phyloP scores from a whole-genome alignment of 2,888 invertebrate species.

The Orthosia gracilis region DNA sequence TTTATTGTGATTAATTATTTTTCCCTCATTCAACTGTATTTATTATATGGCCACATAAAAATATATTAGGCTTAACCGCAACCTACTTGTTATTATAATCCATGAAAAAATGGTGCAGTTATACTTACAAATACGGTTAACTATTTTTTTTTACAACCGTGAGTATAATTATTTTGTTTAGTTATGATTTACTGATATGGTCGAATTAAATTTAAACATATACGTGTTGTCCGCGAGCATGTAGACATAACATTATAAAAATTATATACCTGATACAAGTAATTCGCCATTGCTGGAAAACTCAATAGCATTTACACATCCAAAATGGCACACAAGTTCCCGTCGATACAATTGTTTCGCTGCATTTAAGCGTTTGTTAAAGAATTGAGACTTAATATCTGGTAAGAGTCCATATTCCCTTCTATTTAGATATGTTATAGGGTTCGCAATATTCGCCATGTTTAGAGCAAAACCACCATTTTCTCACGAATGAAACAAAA shows the following conservation, averaged over 20 bases:
- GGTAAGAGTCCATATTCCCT: slow-evolving; percentile 92
- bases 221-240: not conserved
- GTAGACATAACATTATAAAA: slow-evolving; percentile 35
- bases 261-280: slow-evolving; percentile 95
- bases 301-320: slow-evolving; percentile 99
- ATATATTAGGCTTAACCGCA: slow-evolving; percentile 19
- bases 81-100: slow-evolving; percentile 44
- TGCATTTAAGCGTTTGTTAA: slow-evolving; percentile 92
- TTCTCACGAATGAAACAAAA: slow-evolving; percentile 79
- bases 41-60: not conserved
- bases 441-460: slow-evolving; percentile 91
- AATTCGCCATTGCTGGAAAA: slow-evolving; percentile 97
- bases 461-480: slow-evolving; percentile 86
- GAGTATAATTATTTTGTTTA: not conserved
- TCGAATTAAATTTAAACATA: not conserved
- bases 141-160: not conserved
- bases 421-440: slow-evolving; percentile 91
- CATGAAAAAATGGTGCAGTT: not conserved
- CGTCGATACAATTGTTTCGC: slow-evolving; percentile 95
- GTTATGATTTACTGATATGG: not conserved
- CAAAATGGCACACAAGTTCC: slow-evolving; percentile 97
- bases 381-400: slow-evolving; percentile 91
- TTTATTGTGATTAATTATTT: not conserved
- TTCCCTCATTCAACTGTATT: not conserved
- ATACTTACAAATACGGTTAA: not conserved